A percentile compares a stretch with the other conserved stretches of the same genome.
These are phyloP conservation scores for Heliconius charithonia DNA, from an alignment of 2,888 invertebrate species.

Conservation along the genomic window DNA sequence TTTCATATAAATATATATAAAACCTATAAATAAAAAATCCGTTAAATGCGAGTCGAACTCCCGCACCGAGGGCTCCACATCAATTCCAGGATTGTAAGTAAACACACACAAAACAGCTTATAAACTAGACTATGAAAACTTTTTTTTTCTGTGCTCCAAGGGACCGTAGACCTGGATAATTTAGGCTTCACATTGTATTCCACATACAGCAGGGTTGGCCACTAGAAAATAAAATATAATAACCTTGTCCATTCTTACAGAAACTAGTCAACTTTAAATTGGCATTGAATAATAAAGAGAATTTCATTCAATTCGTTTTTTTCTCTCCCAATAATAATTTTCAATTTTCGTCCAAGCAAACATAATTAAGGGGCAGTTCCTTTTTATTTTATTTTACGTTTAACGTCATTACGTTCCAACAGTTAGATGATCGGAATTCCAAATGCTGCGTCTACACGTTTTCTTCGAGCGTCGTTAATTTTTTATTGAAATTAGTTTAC, in stretches of 20 bases:
- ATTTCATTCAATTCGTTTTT: background rate
- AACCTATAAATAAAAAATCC: too few relatives aligned
- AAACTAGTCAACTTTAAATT: background rate
- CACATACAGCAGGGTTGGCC: too few relatives aligned
- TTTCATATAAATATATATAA: too few relatives aligned
- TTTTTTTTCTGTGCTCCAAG: too few relatives aligned
- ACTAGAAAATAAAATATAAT: background rate
- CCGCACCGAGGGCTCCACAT: too few relatives aligned
- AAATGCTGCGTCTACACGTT: conserved; percentile 42
- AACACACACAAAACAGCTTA: too few relatives aligned
- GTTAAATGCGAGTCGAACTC: too few relatives aligned
- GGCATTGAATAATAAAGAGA: background rate
- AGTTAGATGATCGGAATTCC: conserved; percentile 45
- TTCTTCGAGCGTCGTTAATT: conserved; percentile 43
- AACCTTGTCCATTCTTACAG: background rate
- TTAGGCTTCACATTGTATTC: background rate
- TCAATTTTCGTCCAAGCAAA: conserved; percentile 26
- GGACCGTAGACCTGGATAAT: too few relatives aligned
- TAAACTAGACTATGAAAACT: too few relatives aligned
- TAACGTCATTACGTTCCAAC: conserved; percentile 27
- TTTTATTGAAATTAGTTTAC: conserved; percentile 45
- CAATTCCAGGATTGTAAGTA: too few relatives aligned
- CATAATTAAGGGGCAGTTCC: conserved; percentile 10
- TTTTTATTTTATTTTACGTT: conserved; percentile 17
- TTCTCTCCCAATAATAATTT: conserved; percentile 26